These are phyloP conservation scores for Onychomys torridus DNA, from an alignment of 2,797 vertebrate genomes.

Conservation along the genomic window DNA sequence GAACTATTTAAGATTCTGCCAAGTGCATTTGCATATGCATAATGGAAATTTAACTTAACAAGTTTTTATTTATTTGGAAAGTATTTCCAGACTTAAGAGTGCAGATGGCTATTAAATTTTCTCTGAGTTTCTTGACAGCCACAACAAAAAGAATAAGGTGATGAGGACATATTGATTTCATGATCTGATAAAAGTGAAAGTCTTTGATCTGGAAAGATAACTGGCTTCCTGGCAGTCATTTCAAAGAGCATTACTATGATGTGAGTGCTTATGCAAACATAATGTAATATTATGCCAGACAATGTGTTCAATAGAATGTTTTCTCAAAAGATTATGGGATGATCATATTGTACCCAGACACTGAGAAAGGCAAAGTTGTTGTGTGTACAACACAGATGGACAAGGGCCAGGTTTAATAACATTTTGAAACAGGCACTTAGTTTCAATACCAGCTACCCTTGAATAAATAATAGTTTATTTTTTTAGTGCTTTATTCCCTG, in stretches of 20 bases:
- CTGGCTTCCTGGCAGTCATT: conserved; percentile 41
- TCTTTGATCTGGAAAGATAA: conserved; percentile 66
- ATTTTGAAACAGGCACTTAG: background rate
- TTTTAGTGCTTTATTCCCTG: background rate
- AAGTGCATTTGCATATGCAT: background rate
- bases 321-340: conserved; percentile 32
- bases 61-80: background rate
- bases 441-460: background rate
- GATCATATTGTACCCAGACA: background rate
- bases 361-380: conserved; percentile 16
- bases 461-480: background rate
- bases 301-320: conserved; percentile 29
- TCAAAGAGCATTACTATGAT: background rate
- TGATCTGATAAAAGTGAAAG: conserved; percentile 30
- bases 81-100: conserved; percentile 22
- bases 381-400: background rate
- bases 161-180: conserved; percentile 53
- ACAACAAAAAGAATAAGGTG: conserved; percentile 44
- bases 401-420: background rate
- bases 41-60: background rate
- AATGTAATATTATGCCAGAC: conserved; percentile 51
- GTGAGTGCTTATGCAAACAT: conserved; percentile 51
- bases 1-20: background rate
- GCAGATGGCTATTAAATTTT: conserved; percentile 36
- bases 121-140: background rate